Conservation (phyloP, 2,888 invertebrate genomes). For the Lathronympha strigana region DNA sequence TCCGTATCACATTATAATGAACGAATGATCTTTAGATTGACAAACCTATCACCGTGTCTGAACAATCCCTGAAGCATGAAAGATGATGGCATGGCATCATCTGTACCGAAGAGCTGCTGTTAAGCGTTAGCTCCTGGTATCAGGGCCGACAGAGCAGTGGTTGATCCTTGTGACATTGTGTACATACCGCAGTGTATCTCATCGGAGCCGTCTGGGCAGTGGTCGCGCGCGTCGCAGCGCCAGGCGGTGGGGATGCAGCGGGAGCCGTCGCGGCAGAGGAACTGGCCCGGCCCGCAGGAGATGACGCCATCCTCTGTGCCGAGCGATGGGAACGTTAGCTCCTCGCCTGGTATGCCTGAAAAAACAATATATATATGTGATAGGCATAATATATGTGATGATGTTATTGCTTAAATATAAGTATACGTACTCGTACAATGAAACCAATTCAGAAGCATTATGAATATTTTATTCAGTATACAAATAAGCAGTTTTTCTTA, state of each 20-base stretch:
- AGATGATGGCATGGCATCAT: too few species aligned
- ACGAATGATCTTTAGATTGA: too few species aligned
- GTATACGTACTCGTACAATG: too few species aligned
- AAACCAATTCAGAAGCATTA: too few species aligned
- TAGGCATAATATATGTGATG: neutral
- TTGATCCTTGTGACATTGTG: neutral
- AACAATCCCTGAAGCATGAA: too few species aligned
- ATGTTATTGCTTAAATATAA: neutral
- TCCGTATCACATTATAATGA: too few species aligned
- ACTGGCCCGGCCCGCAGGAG: conserved; percentile 72
- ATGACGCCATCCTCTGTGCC: conserved; percentile 37
- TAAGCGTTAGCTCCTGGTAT: neutral
- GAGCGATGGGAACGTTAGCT: conserved; percentile 10
- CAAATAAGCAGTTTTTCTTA: too few species aligned
- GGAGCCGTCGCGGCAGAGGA: conserved; percentile 83
- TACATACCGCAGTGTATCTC: conserved; percentile 84
- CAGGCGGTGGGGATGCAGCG: conserved; percentile 86
- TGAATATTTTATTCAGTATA: too few species aligned
- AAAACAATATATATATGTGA: neutral
- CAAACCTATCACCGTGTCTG: too few species aligned
- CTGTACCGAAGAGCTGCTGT: neutral
- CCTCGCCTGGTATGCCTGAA: conserved; percentile 42
- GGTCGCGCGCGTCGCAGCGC: conserved; percentile 86
- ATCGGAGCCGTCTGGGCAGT: conserved; percentile 87
- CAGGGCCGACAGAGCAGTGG: too few species aligned